These are phyloP conservation scores for Orius insidiosus DNA, from an alignment of 1,140 invertebrate genomes.

Conservation along the genomic window DNA sequence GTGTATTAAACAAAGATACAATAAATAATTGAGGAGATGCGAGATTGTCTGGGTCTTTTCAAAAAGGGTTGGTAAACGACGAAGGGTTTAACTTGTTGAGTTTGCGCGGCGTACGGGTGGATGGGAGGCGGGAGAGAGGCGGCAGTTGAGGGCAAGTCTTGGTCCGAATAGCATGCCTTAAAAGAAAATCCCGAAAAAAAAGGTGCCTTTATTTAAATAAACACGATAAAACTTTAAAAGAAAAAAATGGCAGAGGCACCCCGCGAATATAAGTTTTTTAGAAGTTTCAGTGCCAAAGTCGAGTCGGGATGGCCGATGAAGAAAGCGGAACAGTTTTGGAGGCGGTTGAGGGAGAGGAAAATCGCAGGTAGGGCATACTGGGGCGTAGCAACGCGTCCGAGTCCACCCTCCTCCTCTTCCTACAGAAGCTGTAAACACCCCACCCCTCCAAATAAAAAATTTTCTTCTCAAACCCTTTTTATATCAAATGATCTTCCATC, in stretches of 20 bases:
- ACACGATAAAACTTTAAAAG: too few relatives aligned
- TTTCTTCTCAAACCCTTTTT: too few relatives aligned
- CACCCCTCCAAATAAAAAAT: neutral
- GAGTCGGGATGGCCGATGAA: constrained; percentile 59
- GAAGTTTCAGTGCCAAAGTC: constrained; percentile 70
- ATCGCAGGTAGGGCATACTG: constrained; percentile 50
- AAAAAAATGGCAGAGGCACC: constrained; percentile 14
- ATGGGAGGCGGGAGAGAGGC: constrained; percentile 2
- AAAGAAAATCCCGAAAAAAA: neutral
- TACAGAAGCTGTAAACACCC: neutral
- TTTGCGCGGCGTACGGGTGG: neutral
- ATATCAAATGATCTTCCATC: neutral
- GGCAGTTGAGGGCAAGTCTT: constrained; percentile 4
- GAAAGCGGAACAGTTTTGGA: constrained; percentile 67
- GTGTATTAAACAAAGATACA: too few relatives aligned
- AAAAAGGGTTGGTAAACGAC: neutral
- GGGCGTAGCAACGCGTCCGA: neutral
- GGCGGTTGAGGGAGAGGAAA: constrained; percentile 61
- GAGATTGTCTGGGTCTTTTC: too few relatives aligned
- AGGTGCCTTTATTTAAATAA: neutral
- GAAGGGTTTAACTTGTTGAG: constrained; percentile 7
- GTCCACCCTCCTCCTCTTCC: neutral
- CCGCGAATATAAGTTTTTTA: constrained; percentile 65
- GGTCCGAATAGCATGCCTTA: too few relatives aligned
- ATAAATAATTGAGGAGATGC: too few relatives aligned